A percentile compares a stretch with the other conserved stretches of the same genome.
These are phyloP conservation scores for Callopanchax toddi DNA, from an alignment of 2,113 vertebrate genomes.

Conservation along the genomic window DNA sequence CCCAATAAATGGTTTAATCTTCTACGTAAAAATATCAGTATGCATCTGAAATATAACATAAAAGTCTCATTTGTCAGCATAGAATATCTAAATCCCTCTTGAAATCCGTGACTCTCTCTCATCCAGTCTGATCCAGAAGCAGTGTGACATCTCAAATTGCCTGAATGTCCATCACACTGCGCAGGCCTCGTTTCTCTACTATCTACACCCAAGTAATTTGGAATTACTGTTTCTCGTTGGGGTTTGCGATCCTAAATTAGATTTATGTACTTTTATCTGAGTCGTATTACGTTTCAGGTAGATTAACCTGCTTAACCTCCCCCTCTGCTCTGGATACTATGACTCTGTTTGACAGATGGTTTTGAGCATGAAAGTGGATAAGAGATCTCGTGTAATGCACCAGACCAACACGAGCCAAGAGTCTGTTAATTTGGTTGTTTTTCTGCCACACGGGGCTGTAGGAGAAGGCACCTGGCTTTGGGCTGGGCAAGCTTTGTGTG, in stretches of 20 bases:
- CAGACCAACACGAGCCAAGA: constrained; percentile 29
- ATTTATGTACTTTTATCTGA: constrained; percentile 16
- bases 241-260: constrained; percentile 3
- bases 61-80: constrained; percentile 70
- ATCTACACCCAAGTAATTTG: constrained; percentile 1
- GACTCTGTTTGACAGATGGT: constrained; percentile 61
- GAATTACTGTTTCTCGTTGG: constrained; percentile 10
- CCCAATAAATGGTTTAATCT: constrained; percentile 65
- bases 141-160: constrained; percentile 44
- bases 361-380: constrained; percentile 63
- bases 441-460: constrained; percentile 52
- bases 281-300: background rate
- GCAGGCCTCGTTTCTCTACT: background rate
- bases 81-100: constrained; percentile 80
- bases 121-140: constrained; percentile 56
- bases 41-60: constrained; percentile 60
- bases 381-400: constrained; percentile 37
- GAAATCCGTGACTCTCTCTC: constrained; percentile 70
- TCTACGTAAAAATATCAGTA: constrained; percentile 66
- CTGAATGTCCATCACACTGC: background rate
- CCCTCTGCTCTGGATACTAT: constrained; percentile 49
- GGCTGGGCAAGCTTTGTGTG: constrained; percentile 50
- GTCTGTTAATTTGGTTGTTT: constrained; percentile 63
- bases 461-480: constrained; percentile 67
- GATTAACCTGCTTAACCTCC: constrained; percentile 36